Conservation (phyloP, 2,888 invertebrate species). For the Masnerella sp. region DNA sequence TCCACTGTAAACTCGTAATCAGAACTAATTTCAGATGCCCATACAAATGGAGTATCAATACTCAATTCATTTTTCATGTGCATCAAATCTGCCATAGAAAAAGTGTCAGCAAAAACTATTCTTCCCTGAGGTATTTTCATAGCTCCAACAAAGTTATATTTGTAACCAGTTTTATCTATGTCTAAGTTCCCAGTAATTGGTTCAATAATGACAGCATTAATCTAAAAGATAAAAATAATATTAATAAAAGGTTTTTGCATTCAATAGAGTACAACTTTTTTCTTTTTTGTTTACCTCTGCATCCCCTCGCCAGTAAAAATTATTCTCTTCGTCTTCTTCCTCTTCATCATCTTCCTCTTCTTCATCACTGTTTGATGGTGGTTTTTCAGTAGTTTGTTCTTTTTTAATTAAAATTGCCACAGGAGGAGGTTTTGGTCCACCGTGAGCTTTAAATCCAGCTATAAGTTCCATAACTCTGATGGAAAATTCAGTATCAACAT, state of each 20-base stretch:
- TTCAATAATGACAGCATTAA: constrained; percentile 67
- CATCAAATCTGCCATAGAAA: constrained; percentile 78
- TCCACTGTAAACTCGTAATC: constrained; percentile 78
- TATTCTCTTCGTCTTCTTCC: constrained; percentile 74
- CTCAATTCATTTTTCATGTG: constrained; percentile 79
- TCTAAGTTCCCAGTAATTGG: constrained; percentile 68
- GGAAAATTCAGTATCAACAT: constrained; percentile 84
- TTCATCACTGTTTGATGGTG: constrained; percentile 57
- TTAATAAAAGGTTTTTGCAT: no score
- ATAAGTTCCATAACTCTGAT: constrained; percentile 84
- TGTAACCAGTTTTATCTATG: constrained; percentile 72
- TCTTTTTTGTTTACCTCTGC: constrained; percentile 80
- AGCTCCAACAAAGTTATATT: constrained; percentile 68
- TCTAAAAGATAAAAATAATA: constrained; percentile 60
- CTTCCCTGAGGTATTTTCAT: constrained; percentile 80
- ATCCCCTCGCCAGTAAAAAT: constrained; percentile 80
- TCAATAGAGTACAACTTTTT: no score
- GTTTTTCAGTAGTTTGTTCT: constrained; percentile 29
- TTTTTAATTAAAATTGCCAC: constrained; percentile 64
- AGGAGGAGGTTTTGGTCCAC: constrained; percentile 70
- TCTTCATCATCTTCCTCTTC: constrained; percentile 73
- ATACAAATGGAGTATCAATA: constrained; percentile 80
- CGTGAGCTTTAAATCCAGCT: constrained; percentile 75
- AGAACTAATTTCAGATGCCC: constrained; percentile 78
- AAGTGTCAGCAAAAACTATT: constrained; percentile 80